Percentiles rank a stretch among this genome's conserved stretches.
Evolutionary conservation across 2,888 invertebrate genomes (phyloP).

Genomic region (Lasius fuliginosus): DNA sequence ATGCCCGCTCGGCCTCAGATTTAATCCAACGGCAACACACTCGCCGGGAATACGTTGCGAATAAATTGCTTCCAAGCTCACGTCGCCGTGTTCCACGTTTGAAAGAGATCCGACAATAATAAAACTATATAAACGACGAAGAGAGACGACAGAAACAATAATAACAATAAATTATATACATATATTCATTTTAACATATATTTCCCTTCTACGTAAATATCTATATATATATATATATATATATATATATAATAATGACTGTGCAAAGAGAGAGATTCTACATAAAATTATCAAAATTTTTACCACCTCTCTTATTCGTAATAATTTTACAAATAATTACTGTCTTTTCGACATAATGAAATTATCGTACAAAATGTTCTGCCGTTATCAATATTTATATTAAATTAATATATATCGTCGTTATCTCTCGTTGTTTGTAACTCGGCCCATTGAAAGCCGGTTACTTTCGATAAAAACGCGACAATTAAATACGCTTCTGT

Average conservation of each 20-base stretch:
- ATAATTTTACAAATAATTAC: slow-evolving; percentile 27
- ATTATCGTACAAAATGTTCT: background rate
- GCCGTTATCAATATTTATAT: slow-evolving; percentile 41
- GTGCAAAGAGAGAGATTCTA: background rate
- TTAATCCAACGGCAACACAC: slow-evolving; percentile 62
- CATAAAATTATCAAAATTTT: background rate
- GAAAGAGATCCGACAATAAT: slow-evolving; percentile 1
- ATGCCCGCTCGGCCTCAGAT: slow-evolving; percentile 62
- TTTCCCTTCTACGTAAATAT: background rate
- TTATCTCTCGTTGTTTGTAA: slow-evolving; percentile 23
- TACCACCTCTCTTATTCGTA: background rate
- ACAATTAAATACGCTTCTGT: slow-evolving; percentile 49
- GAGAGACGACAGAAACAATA: background rate
- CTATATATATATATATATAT: no score
- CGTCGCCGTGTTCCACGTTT: background rate
- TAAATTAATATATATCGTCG: slow-evolving; percentile 46
- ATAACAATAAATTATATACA: background rate
- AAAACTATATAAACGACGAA: slow-evolving; percentile 6
- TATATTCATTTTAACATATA: background rate
- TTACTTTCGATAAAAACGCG: slow-evolving; percentile 47
- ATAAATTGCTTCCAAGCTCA: slow-evolving; percentile 36
- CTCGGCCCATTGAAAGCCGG: slow-evolving; percentile 17
- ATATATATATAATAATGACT: background rate
- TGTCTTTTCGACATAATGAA: background rate
- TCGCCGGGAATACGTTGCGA: slow-evolving; percentile 29